Base-by-base conservation (phyloP, 2,888 invertebrate genomes). In the Drosophila quinaria region DNA sequence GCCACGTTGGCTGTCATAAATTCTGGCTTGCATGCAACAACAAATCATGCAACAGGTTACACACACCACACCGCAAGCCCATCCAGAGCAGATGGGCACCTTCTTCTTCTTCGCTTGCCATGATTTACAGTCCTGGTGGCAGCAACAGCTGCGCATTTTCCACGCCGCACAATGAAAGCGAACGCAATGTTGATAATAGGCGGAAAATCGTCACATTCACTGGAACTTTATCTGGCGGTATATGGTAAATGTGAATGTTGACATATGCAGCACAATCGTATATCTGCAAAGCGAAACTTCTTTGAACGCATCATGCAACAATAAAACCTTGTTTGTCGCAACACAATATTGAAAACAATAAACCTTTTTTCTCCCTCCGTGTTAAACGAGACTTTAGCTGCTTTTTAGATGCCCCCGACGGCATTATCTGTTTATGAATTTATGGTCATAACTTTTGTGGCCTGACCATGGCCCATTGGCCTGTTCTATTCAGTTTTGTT, bases 11-110 rank as follows among this genome's bases (percentile, higher is more conserved):
- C 42, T 25, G 42, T 37, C 71, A 75, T 83, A 80, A 77, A 86
- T 75, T 74, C 49, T 35, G 35, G 51, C 25, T 37, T 52, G 82
- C 70, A 67, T 72, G 70, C 62, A 51, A 42, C 46, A 56, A 89
- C 81, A 85, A 78, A 84, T 79, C 85, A 87, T 84, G 85, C 87
- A 87, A 89, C 87, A 86, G 81, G 86, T 81, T 79, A 64, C 81
- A 66, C 47, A 59, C 46, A 29, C 1, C 6, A 29, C 54, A 69
- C 75, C 68, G 29, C 61, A 55, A 31, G 13, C 46, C 50, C 41
- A 37, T 58, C 61, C 74, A 56, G 66, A 82, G 35, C 81, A 70
- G 52, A 56, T 60, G 68, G 54, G 60, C 68, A 49, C 22, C 33
- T 56, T 39, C 69, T 47, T 25, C 25, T 25, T 25, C 22, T n/a